Evolutionary conservation across 1,140 invertebrate genomes (phyloP), one percentile per base, ranked within the genome.

Genomic region (Zaprionus kolodkinae): DNA sequence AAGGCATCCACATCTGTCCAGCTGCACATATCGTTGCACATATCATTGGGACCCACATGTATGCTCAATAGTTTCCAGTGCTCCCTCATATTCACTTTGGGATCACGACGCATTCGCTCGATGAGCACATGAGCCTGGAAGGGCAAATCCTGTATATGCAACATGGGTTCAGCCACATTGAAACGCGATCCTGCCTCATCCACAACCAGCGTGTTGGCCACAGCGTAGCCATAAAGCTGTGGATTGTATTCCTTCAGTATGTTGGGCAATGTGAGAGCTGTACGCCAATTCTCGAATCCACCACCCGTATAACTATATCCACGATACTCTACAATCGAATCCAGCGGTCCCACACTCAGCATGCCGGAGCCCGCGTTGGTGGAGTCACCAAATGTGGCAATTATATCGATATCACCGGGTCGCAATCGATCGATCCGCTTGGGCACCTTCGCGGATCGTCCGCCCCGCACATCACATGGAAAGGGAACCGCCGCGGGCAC

Each of bases 11-110:
- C 21, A 63, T 76, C 60, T n/a, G 60, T 48, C 56, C 67, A 59
- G 17, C 17, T 40, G 82, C 95, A 95, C 9, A 95, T 93, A 9
- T 94, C 93, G 7, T 86, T 63, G 79, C 96, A 96, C 57, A 96
- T 94, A 77, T 97, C 95, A 83, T 97, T 97, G 30, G 92, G 81
- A 25, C 96, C 96, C 33, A 96, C 94, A 91, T 96, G 94, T 2
- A 96, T 76, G 4, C 93, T 95, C 15, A 96, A 93, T 9, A 89
- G 30, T 36, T 97, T 97, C 96, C 96, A 97, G 79, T 95, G 92
- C 7, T 93, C 92, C 25, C 94, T 76, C 2, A 94, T 57, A 78
- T 96, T 87, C 1, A 96, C 93, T 40, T 93, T 92, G 5, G 93
- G 91, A 86, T 96, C 94, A 1, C 76, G 92, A 71, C 93, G 93